Evolutionary conservation across 1,140 invertebrate species (phyloP).

Genomic region (Leucophenga varia): DNA sequence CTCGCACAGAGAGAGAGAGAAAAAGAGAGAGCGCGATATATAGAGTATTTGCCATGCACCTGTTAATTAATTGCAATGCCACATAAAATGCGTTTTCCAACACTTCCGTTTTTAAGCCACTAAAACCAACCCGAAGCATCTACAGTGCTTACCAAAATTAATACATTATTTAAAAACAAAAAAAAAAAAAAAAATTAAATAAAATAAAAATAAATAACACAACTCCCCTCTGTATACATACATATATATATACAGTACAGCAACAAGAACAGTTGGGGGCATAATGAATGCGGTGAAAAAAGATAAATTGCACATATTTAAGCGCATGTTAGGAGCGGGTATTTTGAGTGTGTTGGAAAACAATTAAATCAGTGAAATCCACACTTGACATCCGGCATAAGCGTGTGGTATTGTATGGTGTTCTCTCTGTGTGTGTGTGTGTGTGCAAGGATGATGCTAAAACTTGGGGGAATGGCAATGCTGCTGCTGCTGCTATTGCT

Average conservation of each 20-base stretch:
- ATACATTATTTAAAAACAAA: slow-evolving; percentile 54
- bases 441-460: no score
- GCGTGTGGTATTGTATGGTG: no score
- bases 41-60: neutral
- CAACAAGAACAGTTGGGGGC: no score
- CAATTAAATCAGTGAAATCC: slow-evolving; percentile 53
- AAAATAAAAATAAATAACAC: no score
- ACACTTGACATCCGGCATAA: slow-evolving; percentile 45
- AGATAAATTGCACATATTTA: slow-evolving; percentile 42
- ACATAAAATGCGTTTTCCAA: slow-evolving; percentile 17
- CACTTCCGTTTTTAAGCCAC: slow-evolving; percentile 20
- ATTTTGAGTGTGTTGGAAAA: slow-evolving; percentile 21
- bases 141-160: slow-evolving; percentile 50
- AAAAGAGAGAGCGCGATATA: neutral
- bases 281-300: no score
- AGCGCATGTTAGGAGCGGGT: neutral
- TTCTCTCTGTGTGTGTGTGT: no score
- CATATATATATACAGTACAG: no score
- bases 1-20: neutral
- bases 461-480: no score
- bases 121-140: slow-evolving; percentile 10
- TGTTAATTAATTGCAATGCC: slow-evolving; percentile 15
- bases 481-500: no score
- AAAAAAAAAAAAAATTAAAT: no score
- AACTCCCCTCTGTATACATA: no score